Base-by-base conservation (phyloP, 2,888 invertebrate species). In the Oxyscelio sp. region DNA sequence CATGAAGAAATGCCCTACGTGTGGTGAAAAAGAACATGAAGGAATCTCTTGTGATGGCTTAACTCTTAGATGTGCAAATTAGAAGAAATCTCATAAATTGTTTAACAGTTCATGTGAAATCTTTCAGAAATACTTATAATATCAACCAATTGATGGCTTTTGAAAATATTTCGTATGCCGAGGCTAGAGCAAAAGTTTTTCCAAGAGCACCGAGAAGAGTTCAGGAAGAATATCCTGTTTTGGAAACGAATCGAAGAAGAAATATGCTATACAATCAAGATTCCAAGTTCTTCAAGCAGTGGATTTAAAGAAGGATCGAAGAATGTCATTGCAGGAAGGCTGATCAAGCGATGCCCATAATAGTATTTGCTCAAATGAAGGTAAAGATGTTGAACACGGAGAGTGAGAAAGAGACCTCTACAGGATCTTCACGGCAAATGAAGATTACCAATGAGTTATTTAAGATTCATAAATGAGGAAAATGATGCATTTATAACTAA, bases 91-190 rank as follows among this genome's bases (percentile, higher is more conserved):
- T 0, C 80, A 80, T n/a, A 71, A 50, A n/a, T 58, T 61, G 1
- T 27, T 61, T 17, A 31, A 59, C 22, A 21, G 4, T 0, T 15
- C n/a, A 8, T 74, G 74, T 40, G 34, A 65, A 11, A 19, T 61
- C 0, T 74, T 31, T 11, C 22, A 68, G n/a, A 74, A 66, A 11
- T n/a, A 15, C 66, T 22, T 24, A 50, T n/a, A 4, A 22, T 11
- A 54, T 81, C 0, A 40, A 74, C 13, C 59, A 66, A 31, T 58
- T 66, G 21, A 74, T 74, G 59, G 68, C 81, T 4, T 79, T 6
- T 19, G 65, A 79, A 34, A 75, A 82, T 24, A 68, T 75, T 5
- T 75, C 63, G 0, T 82, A 63, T 24, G 11, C 31, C 15, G 82
- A 82, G 45, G 75, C 82, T 0, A 34, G 63, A 45, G 8, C 22